phyloP scores from a whole-genome alignment of 2,113 vertebrate genomes.

The Rhegmatorhina hoffmannsi region DNA sequence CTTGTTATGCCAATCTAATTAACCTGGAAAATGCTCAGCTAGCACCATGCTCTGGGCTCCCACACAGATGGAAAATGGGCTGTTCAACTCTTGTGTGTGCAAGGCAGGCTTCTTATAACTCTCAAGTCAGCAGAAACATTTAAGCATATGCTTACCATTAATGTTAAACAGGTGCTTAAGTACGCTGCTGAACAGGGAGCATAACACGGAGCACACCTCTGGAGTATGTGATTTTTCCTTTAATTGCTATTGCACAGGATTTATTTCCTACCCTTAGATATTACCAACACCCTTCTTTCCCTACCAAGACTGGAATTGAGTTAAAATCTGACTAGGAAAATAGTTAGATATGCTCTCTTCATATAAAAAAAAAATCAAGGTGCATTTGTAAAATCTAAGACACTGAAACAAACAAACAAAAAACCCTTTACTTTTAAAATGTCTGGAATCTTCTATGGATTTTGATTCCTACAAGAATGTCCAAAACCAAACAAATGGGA shows the following conservation, averaged over 20 bases:
- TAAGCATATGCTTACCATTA: constrained; percentile 60
- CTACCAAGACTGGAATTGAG: neutral
- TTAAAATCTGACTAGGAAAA: neutral
- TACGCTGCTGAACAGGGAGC: constrained; percentile 20
- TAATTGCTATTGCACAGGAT: neutral
- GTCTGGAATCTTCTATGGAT: neutral
- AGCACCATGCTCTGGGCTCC: neutral
- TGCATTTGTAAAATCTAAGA: neutral
- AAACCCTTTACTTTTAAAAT: neutral
- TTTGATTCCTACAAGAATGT: neutral
- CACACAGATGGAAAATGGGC: constrained; percentile 51
- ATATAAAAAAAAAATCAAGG: neutral
- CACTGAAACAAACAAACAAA: neutral
- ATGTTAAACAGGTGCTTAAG: constrained; percentile 65
- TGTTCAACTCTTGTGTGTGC: neutral
- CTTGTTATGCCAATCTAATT: constrained; percentile 67
- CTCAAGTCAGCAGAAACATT: constrained; percentile 53
- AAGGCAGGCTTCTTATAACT: constrained; percentile 25
- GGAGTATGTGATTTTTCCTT: neutral
- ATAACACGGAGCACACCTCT: constrained; percentile 6
- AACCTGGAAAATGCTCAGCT: constrained; percentile 63
- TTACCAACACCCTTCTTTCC: neutral
- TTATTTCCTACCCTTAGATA: constrained; percentile 6
- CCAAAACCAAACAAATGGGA: neutral
- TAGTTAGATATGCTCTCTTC: neutral